Conservation (phyloP, 23 tunicate species). For the Aplidium turbinatum region DNA sequence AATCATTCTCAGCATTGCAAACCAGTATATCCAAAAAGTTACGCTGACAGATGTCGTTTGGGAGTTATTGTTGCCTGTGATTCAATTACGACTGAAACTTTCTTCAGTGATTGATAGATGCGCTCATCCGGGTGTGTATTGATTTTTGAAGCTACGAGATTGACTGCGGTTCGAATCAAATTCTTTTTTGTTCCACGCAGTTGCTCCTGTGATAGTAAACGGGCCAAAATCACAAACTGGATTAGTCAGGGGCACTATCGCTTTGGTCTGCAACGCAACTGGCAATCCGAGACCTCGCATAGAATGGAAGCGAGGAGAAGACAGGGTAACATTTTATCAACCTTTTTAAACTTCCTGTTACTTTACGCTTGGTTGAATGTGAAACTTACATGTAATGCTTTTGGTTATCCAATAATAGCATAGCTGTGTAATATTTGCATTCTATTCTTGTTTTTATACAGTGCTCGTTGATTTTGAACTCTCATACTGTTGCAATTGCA, state of each 20-base stretch:
- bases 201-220: slow-evolving; percentile 47
- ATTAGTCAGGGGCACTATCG: slow-evolving; percentile 18
- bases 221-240: slow-evolving; percentile 36
- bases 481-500: too few relatives aligned
- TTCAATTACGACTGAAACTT: too few relatives aligned
- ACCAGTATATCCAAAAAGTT: too few relatives aligned
- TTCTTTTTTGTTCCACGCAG: slow-evolving; percentile 5
- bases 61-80: too few relatives aligned
- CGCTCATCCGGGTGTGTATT: too few relatives aligned
- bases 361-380: background rate
- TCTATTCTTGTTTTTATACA: background rate
- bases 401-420: too few relatives aligned
- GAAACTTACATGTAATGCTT: background rate
- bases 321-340: slow-evolving; percentile 37
- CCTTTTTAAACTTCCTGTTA: background rate
- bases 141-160: too few relatives aligned
- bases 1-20: too few relatives aligned
- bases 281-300: slow-evolving; percentile 69
- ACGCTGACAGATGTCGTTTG: too few relatives aligned
- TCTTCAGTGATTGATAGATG: too few relatives aligned
- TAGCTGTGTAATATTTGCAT: background rate
- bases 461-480: too few relatives aligned
- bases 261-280: slow-evolving; percentile 67
- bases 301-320: slow-evolving; percentile 51
- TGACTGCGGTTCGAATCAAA: background rate